These are phyloP conservation scores for Dipodomys stephensi DNA, from an alignment of 2,113 vertebrate genomes.

Conservation along the genomic window DNA sequence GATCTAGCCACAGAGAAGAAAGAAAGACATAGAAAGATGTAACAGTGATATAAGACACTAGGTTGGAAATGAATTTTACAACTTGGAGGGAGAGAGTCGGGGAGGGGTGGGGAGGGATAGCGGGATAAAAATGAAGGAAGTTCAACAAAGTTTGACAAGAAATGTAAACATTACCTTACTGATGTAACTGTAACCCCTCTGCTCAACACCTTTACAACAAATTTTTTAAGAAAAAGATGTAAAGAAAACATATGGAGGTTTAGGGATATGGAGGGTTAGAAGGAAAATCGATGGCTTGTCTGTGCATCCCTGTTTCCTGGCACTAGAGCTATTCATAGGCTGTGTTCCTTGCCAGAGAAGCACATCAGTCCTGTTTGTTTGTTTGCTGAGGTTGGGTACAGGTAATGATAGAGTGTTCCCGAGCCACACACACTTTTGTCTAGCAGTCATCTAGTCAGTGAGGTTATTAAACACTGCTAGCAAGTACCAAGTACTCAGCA, in stretches of 20 bases:
- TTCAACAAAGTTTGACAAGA: too few species aligned
- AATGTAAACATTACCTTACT: too few species aligned
- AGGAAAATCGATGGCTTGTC: not conserved
- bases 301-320: not conserved
- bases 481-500: not conserved
- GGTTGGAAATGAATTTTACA: too few species aligned
- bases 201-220: too few species aligned
- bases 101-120: too few species aligned
- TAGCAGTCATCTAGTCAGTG: not conserved
- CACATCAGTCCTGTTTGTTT: not conserved
- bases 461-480: not conserved
- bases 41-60: too few species aligned
- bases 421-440: not conserved
- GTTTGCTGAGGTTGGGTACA: not conserved
- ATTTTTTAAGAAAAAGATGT: not conserved
- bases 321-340: not conserved
- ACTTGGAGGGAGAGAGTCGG: too few species aligned
- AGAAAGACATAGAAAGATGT: not conserved
- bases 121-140: too few species aligned
- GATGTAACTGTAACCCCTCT: too few species aligned
- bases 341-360: not conserved
- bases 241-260: not conserved
- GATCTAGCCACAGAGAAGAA: not conserved
- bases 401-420: not conserved
- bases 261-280: too few species aligned